Evolutionary conservation across 37 sponge, comb jelly and placozoan species (phyloP).

Genomic region (Eunapius fragilis): DNA sequence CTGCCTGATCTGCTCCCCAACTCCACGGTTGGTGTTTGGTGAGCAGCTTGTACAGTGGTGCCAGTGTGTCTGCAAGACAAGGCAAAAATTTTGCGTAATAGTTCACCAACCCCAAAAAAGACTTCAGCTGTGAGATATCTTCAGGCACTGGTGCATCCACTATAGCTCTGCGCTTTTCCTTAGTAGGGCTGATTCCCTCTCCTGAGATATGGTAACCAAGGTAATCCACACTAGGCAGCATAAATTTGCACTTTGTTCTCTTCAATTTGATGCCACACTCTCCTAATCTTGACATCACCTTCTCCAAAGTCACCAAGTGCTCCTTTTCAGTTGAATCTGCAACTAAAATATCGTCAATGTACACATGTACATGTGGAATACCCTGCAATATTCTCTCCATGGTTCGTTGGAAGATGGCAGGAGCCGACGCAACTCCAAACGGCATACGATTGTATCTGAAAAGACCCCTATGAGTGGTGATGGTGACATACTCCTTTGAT

Average conservation of each 20-base stretch:
- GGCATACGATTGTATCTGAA: conserved; percentile 22
- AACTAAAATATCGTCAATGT: conserved; percentile 33
- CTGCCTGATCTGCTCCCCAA: conserved; percentile 20
- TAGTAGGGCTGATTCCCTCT: conserved; percentile 23
- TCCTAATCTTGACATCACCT: conserved; percentile 22
- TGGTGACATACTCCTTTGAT: not conserved
- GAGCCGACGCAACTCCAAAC: conserved; percentile 23
- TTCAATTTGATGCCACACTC: conserved; percentile 31
- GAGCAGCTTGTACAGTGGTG: conserved; percentile 36
- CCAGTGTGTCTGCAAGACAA: conserved; percentile 26
- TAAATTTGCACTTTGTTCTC: conserved; percentile 23
- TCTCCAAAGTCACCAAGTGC: conserved; percentile 8
- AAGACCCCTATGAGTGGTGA: conserved; percentile 22
- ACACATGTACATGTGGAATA: conserved; percentile 8
- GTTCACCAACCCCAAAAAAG: conserved; percentile 43
- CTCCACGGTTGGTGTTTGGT: not conserved
- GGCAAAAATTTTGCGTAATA: conserved; percentile 50
- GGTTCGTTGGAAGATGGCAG: conserved; percentile 17
- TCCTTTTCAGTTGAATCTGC: not conserved
- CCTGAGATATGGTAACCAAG: conserved; percentile 37
- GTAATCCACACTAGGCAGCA: conserved; percentile 17
- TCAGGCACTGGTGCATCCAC: conserved; percentile 28
- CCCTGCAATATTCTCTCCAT: conserved; percentile 64
- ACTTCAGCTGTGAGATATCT: conserved; percentile 22
- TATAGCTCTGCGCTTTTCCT: conserved; percentile 23